Evolutionary conservation across 2,797 vertebrate species (phyloP), one percentile per base, ranked within the genome.

Genomic region (Myotis planiceps): DNA sequence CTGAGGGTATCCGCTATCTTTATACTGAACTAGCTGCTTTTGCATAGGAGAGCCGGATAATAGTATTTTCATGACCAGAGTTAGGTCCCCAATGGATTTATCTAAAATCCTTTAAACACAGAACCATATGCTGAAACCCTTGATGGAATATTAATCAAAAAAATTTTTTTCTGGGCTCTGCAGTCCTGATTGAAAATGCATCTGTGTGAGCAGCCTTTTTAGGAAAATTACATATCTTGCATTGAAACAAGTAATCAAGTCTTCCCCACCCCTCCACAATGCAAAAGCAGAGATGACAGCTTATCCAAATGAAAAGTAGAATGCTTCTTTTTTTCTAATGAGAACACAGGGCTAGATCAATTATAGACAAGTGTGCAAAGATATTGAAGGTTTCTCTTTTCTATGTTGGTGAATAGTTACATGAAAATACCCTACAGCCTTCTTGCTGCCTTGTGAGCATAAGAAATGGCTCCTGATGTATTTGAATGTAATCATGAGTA

Each of bases 101-200:
- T 80, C 74, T 88, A 13, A 83, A 92, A 72, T 71, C 85, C 74
- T 95, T 65, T 92, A 55, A 60, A 60, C 39, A 10, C 45, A 75
- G 81, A 90, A 29, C 55, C 68, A 34, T 39, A 39, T 55, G 85
- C 10, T 45, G 84, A 86, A 90, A 45, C 27, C 19, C 81, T 88
- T 14, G 47, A 83, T 53, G 74, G 95, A 92, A 82, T 92, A 86
- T 90, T 83, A 93, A 94, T 81, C 92, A 87, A 60, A 58, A 60
- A 32, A 2, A 6, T 53, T 58, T 71, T 79, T 65, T 47, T 13
- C 82, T 32, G 58, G 34, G 53, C 65, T 94, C 76, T 69, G 51
- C 32, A 84, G 32, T 71, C 32, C 45, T 95, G 72, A 82, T 85
- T 88, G 83, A 85, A 95, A 90, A 92, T 9, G 45, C 37, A 66